These are phyloP conservation scores for Rhopilema esculentum DNA, from an alignment of 30 jellyfish, hydroid and myxozoan species.

Conservation along the genomic window DNA sequence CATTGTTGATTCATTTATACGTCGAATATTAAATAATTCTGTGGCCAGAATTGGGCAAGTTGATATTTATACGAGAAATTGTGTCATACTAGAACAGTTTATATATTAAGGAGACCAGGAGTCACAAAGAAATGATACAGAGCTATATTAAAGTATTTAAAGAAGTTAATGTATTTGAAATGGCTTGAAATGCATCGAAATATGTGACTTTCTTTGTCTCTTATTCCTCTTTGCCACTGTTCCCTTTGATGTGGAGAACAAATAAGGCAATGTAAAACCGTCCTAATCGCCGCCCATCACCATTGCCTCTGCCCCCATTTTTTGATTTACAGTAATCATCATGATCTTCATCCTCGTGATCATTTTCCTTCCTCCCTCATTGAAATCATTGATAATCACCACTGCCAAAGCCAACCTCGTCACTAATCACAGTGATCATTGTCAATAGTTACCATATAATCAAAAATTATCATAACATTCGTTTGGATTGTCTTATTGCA, in stretches of 20 bases:
- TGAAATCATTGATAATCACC: too few species aligned
- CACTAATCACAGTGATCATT: too few species aligned
- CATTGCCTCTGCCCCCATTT: too few species aligned
- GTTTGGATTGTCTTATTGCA: too few species aligned
- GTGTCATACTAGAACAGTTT: slow-evolving; percentile 79
- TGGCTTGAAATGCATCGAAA: slow-evolving; percentile 62
- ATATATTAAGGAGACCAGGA: slow-evolving; percentile 84
- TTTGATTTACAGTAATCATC: too few species aligned
- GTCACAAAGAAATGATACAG: slow-evolving; percentile 78
- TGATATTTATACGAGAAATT: slow-evolving; percentile 73
- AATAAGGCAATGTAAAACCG: too few species aligned
- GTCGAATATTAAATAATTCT: slow-evolving; percentile 28
- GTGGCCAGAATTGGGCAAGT: slow-evolving; percentile 47
- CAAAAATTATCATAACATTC: too few species aligned
- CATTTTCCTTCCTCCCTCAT: too few species aligned
- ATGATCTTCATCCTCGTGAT: too few species aligned
- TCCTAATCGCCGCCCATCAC: too few species aligned
- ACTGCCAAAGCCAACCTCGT: too few species aligned
- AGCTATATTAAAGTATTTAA: slow-evolving; percentile 84
- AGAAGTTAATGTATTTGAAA: slow-evolving; percentile 84
- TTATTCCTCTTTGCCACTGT: background rate
- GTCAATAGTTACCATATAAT: too few species aligned
- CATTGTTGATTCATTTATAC: slow-evolving; percentile 38
- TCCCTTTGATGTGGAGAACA: background rate
- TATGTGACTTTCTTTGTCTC: background rate